Evolutionary conservation across 1,140 invertebrate species (phyloP).

Genomic region (Pararge aegeria): DNA sequence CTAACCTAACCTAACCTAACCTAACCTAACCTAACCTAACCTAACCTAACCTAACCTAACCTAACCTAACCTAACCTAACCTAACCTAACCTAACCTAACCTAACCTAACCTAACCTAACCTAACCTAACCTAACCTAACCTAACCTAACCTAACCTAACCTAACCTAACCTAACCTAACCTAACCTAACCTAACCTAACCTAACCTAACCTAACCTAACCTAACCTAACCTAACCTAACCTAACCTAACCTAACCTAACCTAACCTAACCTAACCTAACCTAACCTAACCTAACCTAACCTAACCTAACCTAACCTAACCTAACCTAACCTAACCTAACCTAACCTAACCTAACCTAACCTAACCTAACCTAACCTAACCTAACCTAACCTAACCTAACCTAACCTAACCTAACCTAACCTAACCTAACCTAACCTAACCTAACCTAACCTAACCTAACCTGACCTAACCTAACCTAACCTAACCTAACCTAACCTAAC

Average conservation of each 20-base stretch:
- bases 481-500: slow-evolving; percentile 10
- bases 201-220: slow-evolving; percentile 10
- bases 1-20: slow-evolving; percentile 10
- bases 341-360: slow-evolving; percentile 10
- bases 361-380: slow-evolving; percentile 10
- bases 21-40: slow-evolving; percentile 10
- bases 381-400: slow-evolving; percentile 10
- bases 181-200: slow-evolving; percentile 10
- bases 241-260: slow-evolving; percentile 10
- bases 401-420: slow-evolving; percentile 10
- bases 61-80: slow-evolving; percentile 10
- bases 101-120: slow-evolving; percentile 8
- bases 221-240: slow-evolving; percentile 10
- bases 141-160: slow-evolving; percentile 10
- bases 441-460: slow-evolving; percentile 10
- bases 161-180: slow-evolving; percentile 10
- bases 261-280: slow-evolving; percentile 10
- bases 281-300: slow-evolving; percentile 10
- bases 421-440: slow-evolving; percentile 7
- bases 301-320: slow-evolving; percentile 10
- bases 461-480: slow-evolving; percentile 9
- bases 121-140: slow-evolving; percentile 4
- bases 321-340: slow-evolving; percentile 10
- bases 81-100: slow-evolving; percentile 10
- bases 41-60: slow-evolving; percentile 10